A percentile compares a stretch with the other conserved stretches of the same genome.
Conservation (phyloP, 2,113 vertebrate species). For the Bufo gargarizans region DNA sequence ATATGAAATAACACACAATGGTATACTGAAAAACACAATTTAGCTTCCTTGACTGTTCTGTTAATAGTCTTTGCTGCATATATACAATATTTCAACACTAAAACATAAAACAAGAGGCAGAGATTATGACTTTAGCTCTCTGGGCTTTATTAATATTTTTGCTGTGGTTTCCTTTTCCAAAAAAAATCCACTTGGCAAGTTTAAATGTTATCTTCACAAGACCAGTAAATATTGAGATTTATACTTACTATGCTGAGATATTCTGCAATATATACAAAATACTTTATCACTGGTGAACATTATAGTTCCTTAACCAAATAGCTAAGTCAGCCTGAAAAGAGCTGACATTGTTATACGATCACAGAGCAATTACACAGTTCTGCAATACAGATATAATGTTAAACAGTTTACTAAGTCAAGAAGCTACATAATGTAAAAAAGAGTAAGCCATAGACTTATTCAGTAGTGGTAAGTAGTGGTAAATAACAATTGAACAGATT, state of each 20-base stretch:
- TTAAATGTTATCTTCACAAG: background rate
- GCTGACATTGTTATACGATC: constrained; percentile 1
- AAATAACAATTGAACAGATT: background rate
- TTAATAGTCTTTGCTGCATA: background rate
- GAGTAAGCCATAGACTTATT: background rate
- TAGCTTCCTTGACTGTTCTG: background rate
- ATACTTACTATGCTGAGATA: background rate
- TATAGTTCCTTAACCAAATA: background rate
- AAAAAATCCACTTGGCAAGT: constrained; percentile 2
- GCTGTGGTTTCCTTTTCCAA: background rate
- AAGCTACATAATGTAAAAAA: background rate
- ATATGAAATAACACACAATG: constrained; percentile 39
- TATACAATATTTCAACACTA: background rate
- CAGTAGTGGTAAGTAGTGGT: background rate
- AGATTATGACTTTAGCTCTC: background rate
- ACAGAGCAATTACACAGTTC: background rate
- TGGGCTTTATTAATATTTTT: background rate
- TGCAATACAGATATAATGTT: constrained; percentile 14
- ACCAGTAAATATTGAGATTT: constrained; percentile 8
- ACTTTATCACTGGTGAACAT: background rate
- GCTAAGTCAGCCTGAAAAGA: background rate
- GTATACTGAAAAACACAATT: background rate
- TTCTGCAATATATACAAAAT: background rate
- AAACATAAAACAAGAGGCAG: background rate
- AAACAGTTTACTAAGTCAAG: background rate